phyloP scores from a whole-genome alignment of 2,113 vertebrate species.

The Centropus unirufus region DNA sequence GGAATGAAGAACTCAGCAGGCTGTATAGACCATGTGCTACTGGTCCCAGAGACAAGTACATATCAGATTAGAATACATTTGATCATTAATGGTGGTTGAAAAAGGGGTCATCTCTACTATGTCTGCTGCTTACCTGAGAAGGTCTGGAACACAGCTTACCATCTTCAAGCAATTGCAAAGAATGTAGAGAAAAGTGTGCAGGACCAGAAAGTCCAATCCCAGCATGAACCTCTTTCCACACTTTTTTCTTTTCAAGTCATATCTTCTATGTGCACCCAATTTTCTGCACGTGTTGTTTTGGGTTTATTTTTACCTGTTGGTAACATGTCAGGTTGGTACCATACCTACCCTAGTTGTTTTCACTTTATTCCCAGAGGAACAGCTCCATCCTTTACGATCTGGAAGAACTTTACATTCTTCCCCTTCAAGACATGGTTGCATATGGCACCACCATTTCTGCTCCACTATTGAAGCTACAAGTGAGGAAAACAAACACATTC shows the following conservation, averaged over 20 bases:
- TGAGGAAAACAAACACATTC: background rate
- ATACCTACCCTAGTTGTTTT: conserved; percentile 95
- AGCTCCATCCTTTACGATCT: conserved; percentile 98
- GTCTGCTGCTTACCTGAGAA: conserved; percentile 46
- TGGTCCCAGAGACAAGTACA: background rate
- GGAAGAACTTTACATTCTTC: conserved; percentile 99
- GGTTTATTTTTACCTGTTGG: conserved; percentile 3
- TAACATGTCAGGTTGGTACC: conserved; percentile 15
- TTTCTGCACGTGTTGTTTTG: background rate
- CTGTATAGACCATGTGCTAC: background rate
- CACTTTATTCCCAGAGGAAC: conserved; percentile 96
- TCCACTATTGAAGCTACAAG: conserved; percentile 93
- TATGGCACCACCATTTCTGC: conserved; percentile 99
- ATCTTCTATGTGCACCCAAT: background rate
- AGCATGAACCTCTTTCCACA: background rate
- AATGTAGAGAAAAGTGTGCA: background rate
- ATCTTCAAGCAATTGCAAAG: background rate
- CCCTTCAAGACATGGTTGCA: conserved; percentile 97
- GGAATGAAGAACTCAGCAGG: background rate
- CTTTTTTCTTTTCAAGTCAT: background rate
- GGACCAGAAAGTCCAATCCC: conserved; percentile 4
- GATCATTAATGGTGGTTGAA: background rate
- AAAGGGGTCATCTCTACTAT: background rate
- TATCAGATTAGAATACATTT: background rate
- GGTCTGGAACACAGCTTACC: conserved; percentile 15